Conservation (phyloP, 2,888 invertebrate genomes). For the Pseudococcus longispinus region DNA sequence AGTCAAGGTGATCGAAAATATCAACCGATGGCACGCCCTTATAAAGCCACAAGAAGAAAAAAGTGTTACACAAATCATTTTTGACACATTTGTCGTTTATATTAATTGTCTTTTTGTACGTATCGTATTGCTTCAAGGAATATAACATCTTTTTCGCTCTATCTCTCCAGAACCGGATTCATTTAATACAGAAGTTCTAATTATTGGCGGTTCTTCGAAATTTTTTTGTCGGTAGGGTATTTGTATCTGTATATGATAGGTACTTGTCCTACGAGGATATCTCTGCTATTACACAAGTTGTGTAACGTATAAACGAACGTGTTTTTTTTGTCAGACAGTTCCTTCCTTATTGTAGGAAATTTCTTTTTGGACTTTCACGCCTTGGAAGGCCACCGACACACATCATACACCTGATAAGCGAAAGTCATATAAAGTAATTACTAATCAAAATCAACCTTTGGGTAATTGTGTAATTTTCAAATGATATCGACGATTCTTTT, state of each 20-base stretch:
- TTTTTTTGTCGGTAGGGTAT: not conserved
- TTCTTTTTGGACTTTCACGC: slow-evolving; percentile 26
- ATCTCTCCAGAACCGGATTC: not conserved
- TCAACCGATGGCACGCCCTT: not conserved
- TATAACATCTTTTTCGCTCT: not conserved
- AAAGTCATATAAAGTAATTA: slow-evolving; percentile 2
- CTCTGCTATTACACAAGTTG: not conserved
- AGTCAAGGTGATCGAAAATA: slow-evolving; percentile 6
- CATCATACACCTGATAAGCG: not conserved
- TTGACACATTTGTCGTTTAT: not conserved
- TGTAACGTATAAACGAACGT: not conserved
- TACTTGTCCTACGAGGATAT: not conserved
- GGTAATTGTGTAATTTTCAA: not conserved
- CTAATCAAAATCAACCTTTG: slow-evolving; percentile 1
- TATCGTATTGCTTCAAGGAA: not conserved
- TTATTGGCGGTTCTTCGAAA: not conserved
- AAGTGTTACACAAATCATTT: slow-evolving; percentile 1
- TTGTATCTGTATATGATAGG: not conserved
- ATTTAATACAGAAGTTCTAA: not conserved
- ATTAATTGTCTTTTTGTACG: not conserved
- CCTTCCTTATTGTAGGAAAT: slow-evolving; percentile 11
- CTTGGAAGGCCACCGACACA: not conserved
- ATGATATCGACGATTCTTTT: not conserved
- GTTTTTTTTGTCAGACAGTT: not conserved
- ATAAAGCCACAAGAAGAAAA: not conserved